Base-by-base conservation (phyloP, 2,797 vertebrate genomes). In the Pangasius larnaudii region DNA sequence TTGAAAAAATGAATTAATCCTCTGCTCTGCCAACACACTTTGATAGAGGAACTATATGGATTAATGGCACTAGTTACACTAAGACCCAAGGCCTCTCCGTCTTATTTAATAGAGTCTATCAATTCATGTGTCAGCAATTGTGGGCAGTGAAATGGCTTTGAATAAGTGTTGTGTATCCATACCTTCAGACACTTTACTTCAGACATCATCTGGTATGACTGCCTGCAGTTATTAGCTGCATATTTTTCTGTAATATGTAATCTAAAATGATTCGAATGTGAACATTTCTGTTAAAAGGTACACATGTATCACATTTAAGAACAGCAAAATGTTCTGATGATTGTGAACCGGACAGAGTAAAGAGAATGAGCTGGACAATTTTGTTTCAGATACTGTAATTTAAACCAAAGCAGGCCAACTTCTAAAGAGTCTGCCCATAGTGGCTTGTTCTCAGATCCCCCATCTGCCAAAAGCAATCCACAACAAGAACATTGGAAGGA, bases 31-130 rank as follows among this genome's bases (percentile, higher is more conserved):
- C 89, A 92, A 92, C 92, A 92, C 92, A 93, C 92, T 93, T 95
- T 94, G 94, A 96, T 96, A 94, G 93, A 93, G 93, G 94, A 94
- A 95, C 95, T 92, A 94, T 96, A 95, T 96, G 95, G 95, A 97
- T 96, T 96, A 96, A 97, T 96, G 95, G 95, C 94, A 93, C 94
- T 94, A 93, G 95, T 96, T 96, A 95, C 95, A 94, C 93, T 91
- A 92, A 93, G 92, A 94, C 95, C 95, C 63, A 84, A 91, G 94
- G 95, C 93, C 93, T 93, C 93, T 94, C 91, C 93, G 95, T 95
- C 94, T 95, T 89, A 92, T 90, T 94, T 96, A 96, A 96, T 96
- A 95, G 95, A 96, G 94, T 93, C 95, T 93, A 97, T 96, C 95
- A 95, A 96, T 97, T 96, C 93, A 94, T 95, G 88, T 93, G 96